Evolutionary conservation across 2,113 vertebrate genomes (phyloP).

Genomic region (Hyaena hyaena): DNA sequence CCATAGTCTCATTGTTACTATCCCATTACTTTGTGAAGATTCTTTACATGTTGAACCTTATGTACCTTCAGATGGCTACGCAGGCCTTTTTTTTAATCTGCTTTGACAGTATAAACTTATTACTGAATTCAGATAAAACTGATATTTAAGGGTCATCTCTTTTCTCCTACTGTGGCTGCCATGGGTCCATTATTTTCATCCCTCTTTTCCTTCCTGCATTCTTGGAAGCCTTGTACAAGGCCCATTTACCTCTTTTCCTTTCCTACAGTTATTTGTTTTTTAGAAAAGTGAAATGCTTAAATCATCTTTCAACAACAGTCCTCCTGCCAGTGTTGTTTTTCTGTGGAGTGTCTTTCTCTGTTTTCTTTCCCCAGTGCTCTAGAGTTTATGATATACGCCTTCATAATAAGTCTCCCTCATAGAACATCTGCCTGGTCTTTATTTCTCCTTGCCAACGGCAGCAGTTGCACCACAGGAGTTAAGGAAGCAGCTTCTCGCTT

Average conservation of each 20-base stretch:
- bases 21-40: not conserved
- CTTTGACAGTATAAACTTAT: not conserved
- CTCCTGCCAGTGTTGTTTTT: not conserved
- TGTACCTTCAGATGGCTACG: not conserved
- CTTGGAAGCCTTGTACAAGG: not conserved
- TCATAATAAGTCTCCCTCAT: not conserved
- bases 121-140: conserved; percentile 7
- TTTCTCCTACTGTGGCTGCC: not conserved
- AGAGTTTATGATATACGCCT: not conserved
- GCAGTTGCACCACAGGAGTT: not conserved
- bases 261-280: not conserved
- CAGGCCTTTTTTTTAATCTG: not conserved
- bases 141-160: not conserved
- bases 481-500: not conserved
- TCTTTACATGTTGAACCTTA: not conserved
- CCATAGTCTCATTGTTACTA: not conserved
- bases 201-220: not conserved
- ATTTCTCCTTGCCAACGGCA: not conserved
- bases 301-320: not conserved
- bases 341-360: not conserved
- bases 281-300: not conserved
- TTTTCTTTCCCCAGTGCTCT: not conserved
- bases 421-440: not conserved
- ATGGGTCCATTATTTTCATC: not conserved
- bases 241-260: not conserved